These are phyloP conservation scores for Ceriagrion tenellum DNA, from an alignment of 2,888 invertebrate genomes.

Conservation along the genomic window DNA sequence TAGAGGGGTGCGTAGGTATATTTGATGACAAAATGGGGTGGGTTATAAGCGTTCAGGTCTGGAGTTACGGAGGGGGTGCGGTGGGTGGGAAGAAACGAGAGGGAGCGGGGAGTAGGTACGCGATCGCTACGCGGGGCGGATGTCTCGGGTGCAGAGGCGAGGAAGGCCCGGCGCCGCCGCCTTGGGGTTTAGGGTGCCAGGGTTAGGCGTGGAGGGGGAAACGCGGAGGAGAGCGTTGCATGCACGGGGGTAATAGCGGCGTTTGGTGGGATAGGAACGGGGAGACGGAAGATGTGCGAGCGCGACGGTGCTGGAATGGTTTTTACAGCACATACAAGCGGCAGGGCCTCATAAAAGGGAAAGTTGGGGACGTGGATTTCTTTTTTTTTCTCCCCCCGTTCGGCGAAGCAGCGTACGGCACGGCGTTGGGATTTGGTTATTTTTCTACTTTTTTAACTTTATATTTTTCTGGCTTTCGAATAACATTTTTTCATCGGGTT, in stretches of 20 bases:
- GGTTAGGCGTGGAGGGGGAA: neutral
- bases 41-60: neutral
- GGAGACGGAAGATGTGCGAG: neutral
- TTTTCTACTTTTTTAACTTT: neutral
- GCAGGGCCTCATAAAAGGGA: constrained; percentile 60
- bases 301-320: constrained; percentile 25
- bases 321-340: constrained; percentile 59
- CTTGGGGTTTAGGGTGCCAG: neutral
- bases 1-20: neutral
- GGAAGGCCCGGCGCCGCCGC: neutral
- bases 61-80: neutral
- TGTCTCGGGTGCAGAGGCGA: neutral
- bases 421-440: neutral
- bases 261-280: neutral
- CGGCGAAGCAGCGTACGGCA: neutral
- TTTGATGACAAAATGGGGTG: neutral
- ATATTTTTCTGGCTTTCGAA: neutral
- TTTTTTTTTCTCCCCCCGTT: neutral
- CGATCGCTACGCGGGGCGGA: neutral
- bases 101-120: neutral
- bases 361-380: constrained; percentile 49
- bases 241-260: constrained; percentile 8
- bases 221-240: neutral
- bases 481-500: constrained; percentile 1
- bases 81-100: neutral